A percentile compares a stretch with the other conserved stretches of the same genome.
Evolutionary conservation across 2,888 invertebrate genomes (phyloP).

Genomic region (Leptopterna dolabrata): DNA sequence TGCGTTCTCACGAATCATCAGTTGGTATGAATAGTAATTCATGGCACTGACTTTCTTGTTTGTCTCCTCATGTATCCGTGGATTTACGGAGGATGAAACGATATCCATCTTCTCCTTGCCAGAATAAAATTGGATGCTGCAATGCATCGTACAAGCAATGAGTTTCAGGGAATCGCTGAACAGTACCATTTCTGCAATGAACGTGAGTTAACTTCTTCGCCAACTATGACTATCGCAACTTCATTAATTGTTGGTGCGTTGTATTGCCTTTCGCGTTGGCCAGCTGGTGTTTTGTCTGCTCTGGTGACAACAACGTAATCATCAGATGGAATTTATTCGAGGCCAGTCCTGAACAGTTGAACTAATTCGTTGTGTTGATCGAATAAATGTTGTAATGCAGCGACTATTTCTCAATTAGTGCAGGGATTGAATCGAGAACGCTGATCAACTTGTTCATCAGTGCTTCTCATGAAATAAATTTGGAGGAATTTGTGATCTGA

Average conservation of each 20-base stretch:
- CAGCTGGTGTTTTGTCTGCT: no score
- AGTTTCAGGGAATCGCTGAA: conserved; percentile 47
- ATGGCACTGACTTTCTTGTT: conserved; percentile 39
- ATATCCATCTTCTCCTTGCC: conserved; percentile 61
- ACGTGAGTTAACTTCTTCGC: no score
- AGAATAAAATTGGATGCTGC: conserved; percentile 42
- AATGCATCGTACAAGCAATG: no score
- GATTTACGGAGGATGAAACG: conserved; percentile 55
- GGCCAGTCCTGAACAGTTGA: conserved; percentile 64
- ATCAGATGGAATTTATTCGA: conserved; percentile 63
- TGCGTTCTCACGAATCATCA: conserved; percentile 57
- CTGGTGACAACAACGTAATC: no score
- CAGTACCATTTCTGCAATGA: conserved; percentile 63
- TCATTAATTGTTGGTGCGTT: no score
- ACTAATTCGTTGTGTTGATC: conserved; percentile 63
- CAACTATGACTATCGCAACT: no score
- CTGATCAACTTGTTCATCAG: no score
- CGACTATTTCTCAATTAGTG: background rate
- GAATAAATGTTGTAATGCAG: conserved; percentile 56
- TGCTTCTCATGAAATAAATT: no score
- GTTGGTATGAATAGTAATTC: conserved; percentile 55
- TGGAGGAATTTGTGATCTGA: no score
- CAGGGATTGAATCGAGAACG: no score
- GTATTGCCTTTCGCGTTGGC: no score
- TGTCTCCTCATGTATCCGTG: conserved; percentile 53